Base-by-base conservation (phyloP, 1,140 invertebrate genomes). In the Drosophila bocqueti region DNA sequence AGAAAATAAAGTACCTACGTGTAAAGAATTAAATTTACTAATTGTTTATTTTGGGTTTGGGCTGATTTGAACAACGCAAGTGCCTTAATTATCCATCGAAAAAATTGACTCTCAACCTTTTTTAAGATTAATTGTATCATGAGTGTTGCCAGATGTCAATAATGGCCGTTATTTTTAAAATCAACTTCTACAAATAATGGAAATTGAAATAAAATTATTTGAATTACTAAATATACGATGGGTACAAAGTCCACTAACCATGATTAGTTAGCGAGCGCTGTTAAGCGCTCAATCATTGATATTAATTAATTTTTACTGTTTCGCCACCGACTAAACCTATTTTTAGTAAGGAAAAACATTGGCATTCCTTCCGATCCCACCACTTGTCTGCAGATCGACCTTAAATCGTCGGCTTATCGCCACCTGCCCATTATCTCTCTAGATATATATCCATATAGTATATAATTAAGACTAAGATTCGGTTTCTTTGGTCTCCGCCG, bases 401-500 rank as follows among this genome's bases (percentile, higher is more conserved):
- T 54, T 50, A 69, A 46, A 54, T 52, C 47, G 47, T 54, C 4
- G 43, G 47, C 49, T 67, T 71, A 67, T 71, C 67, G n/a, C 67
- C 61, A 66, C 47, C 62, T 54, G 62, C n/a, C 38, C 24, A 18
- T 59, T 59, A 45, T 59, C 57, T 43, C 15, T 4, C 15, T 29
- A 34, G 29, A 68, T 63, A 45, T 36, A 45, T 10, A 10, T 16
- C 34, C 8, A 24, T 50, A 49, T 16, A 16, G 57, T 66, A 63
- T 49, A 60, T 63, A 81, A 80, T 76, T 61, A 76, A 82, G 42
- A 42, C 46, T 45, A 40, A 18, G 26, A 77, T 59, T 81, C 49
- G 29, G 52, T 40, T 60, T 55, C 61, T 76, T 83, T 83, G 72
- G 76, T 83, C 63, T 68, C 47, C 46, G 47, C 63, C 57, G 63